phyloP scores from a whole-genome alignment of 2,888 invertebrate genomes.

The Orchesella flavescens region DNA sequence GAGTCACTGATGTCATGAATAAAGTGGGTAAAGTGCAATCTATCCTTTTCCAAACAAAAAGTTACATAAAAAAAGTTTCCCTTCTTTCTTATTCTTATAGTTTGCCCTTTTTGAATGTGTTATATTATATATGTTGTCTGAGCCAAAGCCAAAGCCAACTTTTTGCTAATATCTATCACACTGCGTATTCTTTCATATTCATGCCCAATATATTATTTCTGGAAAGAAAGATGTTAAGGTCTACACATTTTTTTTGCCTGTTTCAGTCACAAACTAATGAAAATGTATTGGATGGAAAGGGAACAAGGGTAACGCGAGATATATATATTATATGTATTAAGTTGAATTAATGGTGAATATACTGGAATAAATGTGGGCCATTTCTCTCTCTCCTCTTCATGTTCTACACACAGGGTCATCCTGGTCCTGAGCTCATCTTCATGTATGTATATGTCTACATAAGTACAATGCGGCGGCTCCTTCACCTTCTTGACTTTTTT shows the following conservation, averaged over 20 bases:
- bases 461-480: neutral
- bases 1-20: neutral
- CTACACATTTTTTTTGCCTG: neutral
- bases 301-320: too few relatives aligned
- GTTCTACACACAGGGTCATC: too few relatives aligned
- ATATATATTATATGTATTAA: too few relatives aligned
- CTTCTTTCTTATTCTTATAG: neutral
- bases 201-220: neutral
- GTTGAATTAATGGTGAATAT: too few relatives aligned
- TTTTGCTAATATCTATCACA: slow-evolving; percentile 1
- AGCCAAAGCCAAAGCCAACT: slow-evolving; percentile 1
- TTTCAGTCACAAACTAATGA: slow-evolving; percentile 24
- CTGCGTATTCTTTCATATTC: neutral
- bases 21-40: slow-evolving; percentile 6
- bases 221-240: too few relatives aligned
- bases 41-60: slow-evolving; percentile 3
- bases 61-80: slow-evolving; percentile 14
- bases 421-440: too few relatives aligned
- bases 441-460: too few relatives aligned
- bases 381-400: too few relatives aligned
- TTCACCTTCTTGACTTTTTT: slow-evolving; percentile 41
- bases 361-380: too few relatives aligned
- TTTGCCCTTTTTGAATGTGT: too few relatives aligned
- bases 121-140: too few relatives aligned
- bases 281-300: too few relatives aligned